These are phyloP conservation scores for Drosophila meridiana DNA, from an alignment of 2,888 invertebrate species.

Conservation along the genomic window DNA sequence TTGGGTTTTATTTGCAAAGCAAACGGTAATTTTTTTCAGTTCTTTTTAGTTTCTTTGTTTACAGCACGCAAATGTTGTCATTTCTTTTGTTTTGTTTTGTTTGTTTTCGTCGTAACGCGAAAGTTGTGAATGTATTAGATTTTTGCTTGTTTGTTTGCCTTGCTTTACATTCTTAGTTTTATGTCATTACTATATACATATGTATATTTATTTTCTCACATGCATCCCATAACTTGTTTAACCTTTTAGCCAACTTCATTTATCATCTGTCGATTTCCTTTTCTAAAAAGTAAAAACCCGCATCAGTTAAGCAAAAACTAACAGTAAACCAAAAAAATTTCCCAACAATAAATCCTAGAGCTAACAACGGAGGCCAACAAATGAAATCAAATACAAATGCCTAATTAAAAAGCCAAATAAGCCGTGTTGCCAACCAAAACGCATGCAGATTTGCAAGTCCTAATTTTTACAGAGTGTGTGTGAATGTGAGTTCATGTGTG, in stretches of 20 bases:
- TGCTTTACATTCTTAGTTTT: constrained; percentile 6
- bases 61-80: constrained; percentile 13
- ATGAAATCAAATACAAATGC: constrained; percentile 31
- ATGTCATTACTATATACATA: not conserved
- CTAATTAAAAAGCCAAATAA: constrained; percentile 59
- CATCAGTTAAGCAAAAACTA: constrained; percentile 37
- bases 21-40: constrained; percentile 82
- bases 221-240: not conserved
- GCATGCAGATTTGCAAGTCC: constrained; percentile 70
- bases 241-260: constrained; percentile 13
- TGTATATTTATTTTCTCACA: not conserved
- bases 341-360: constrained; percentile 59
- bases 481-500: constrained; percentile 4
- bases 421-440: constrained; percentile 40
- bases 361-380: not conserved
- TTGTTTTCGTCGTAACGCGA: constrained; percentile 30
- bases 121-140: constrained; percentile 28
- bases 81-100: constrained; percentile 9
- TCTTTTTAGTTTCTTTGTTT: constrained; percentile 28
- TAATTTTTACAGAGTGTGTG: constrained; percentile 41
- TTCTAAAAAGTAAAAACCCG: constrained; percentile 11
- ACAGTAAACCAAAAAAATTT: constrained; percentile 19
- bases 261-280: constrained; percentile 23
- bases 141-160: constrained; percentile 4
- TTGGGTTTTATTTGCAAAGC: constrained; percentile 84